Evolutionary conservation across 2,113 vertebrate genomes (phyloP).

Genomic region (Paradoxurus hermaphroditus): DNA sequence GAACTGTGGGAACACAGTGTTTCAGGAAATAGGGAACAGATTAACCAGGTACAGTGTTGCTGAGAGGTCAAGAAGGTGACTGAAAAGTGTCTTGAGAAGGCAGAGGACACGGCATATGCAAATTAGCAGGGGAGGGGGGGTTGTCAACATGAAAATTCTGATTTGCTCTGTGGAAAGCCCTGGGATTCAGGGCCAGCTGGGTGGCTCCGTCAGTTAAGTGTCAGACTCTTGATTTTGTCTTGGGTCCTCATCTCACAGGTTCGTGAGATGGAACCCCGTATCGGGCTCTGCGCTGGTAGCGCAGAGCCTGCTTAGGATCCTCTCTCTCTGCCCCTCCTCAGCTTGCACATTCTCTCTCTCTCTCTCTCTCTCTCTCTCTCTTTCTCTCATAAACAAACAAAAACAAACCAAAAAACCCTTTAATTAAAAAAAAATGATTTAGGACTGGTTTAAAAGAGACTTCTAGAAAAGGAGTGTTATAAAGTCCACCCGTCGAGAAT

Average conservation of each 20-base stretch:
- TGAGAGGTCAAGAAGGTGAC: not conserved
- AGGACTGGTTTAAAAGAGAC: not conserved
- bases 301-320: not conserved
- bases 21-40: not conserved
- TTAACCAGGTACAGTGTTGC: not conserved
- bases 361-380: not conserved
- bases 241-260: not conserved
- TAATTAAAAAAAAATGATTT: not conserved
- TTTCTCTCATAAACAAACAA: not conserved
- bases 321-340: not conserved
- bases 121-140: not conserved
- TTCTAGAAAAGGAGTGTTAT: not conserved
- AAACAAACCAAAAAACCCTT: not conserved
- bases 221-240: not conserved
- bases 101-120: not conserved
- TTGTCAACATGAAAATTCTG: not conserved
- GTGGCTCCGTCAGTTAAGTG: not conserved
- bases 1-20: not conserved
- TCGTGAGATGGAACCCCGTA: not conserved
- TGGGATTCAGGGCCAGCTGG: not conserved
- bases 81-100: not conserved
- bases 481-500: not conserved
- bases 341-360: not conserved
- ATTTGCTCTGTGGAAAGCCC: not conserved
- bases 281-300: not conserved